Base-by-base conservation (phyloP, 2,888 invertebrate species). In the Hypsopygia costalis region DNA sequence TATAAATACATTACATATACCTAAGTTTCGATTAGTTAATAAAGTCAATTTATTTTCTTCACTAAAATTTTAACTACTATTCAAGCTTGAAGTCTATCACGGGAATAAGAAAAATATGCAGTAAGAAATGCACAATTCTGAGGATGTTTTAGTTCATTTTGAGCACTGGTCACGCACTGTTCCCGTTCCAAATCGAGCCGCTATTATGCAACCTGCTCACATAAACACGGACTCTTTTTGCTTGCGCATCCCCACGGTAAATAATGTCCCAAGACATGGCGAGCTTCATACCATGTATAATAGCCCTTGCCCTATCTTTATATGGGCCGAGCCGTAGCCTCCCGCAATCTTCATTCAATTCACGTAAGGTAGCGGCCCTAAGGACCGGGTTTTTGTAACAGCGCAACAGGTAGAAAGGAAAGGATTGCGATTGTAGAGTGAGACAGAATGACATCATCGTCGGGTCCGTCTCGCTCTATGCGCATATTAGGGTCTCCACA, bases 361-460 rank as follows among this genome's bases (percentile, higher is more conserved):
- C 88, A 87, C 88, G 88, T 85, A 85, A 87, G 85, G 86, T 87
- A 87, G 88, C 88, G 87, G 88, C 88, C 82, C 81, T 78, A 80
- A 78, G 88, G 85, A 87, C 77, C 86, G 81, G 88, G 85, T 87
- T 87, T 86, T 87, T 87, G 83, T 87, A 81, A 85, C 85, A 81
- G 79, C 79, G 85, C 86, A 85, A 87, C 88, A 88, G 88, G 88
- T 88, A 88, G 87, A 86, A 85, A 83, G 80, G 85, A 86, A 87
- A 87, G 87, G 88, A 87, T 88, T 87, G 87, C 83, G 81, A 81
- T 78, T 58, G 62, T 46, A 60, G 80, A 83, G 70, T 52, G 83
- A 72, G 81, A 82, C 50, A 52, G 61, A 60, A 58, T 51, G 62
- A 67, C 58, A 68, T 66, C 70, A 69, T 62, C 65, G 60, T 65